A percentile compares a stretch with the other conserved stretches of the same genome.
These are phyloP conservation scores for Chelonoidis abingdonii DNA, from an alignment of 2,113 vertebrate species.

Conservation along the genomic window DNA sequence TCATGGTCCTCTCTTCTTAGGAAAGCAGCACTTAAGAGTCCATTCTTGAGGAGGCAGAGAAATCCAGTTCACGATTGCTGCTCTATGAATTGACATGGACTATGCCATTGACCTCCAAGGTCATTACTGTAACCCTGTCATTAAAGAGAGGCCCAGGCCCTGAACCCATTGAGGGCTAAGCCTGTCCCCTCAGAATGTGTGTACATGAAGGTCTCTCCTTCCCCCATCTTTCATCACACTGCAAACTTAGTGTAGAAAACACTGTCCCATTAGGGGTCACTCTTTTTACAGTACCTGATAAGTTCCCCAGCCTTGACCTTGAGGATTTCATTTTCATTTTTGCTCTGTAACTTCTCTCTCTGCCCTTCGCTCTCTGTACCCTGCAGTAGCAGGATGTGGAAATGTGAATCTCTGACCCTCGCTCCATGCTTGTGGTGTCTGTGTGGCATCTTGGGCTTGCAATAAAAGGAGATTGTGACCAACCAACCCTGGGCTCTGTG, in stretches of 20 bases:
- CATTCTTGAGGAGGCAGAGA: not conserved
- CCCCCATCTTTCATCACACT: not conserved
- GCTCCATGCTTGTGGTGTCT: slow-evolving; percentile 34
- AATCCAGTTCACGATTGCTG: not conserved
- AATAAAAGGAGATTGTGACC: slow-evolving; percentile 53
- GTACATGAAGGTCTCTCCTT: not conserved
- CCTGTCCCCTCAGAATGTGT: not conserved
- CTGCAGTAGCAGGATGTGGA: not conserved
- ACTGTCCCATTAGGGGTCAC: not conserved
- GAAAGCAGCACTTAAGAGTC: not conserved
- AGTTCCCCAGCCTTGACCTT: not conserved
- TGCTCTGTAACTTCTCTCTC: not conserved
- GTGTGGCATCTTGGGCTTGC: not conserved
- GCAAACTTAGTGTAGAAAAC: not conserved
- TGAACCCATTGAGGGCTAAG: not conserved
- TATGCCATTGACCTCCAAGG: not conserved
- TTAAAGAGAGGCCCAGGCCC: not conserved
- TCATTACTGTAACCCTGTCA: not conserved
- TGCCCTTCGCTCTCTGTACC: not conserved
- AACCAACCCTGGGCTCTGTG: not conserved
- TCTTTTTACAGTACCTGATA: not conserved
- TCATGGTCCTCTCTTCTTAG: not conserved
- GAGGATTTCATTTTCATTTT: slow-evolving; percentile 7
- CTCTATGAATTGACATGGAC: not conserved
- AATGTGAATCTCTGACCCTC: slow-evolving; percentile 20